Base-by-base conservation (phyloP, 2,888 invertebrate species). In the Ectemnius lituratus region DNA sequence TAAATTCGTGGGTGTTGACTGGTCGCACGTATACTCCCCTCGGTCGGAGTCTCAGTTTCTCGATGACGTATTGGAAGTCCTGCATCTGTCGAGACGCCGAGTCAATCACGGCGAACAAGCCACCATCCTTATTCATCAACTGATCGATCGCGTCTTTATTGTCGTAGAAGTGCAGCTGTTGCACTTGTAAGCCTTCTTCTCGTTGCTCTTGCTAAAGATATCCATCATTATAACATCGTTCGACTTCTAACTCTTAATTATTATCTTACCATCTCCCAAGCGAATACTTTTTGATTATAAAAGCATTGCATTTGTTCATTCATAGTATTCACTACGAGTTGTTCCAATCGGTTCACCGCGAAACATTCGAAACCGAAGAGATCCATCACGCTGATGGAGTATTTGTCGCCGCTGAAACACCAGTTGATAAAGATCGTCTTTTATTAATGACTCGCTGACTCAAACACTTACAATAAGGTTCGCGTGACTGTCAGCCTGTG, bases 271-370 rank as follows among this genome's bases (percentile, higher is more conserved):
- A 96, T 95, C 93, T 98, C 98, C 95, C 97, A 97, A 5, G 95
- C 95, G 90, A 98, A 98, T 76, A 97, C 94, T 87, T 96, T 94
- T 91, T 98, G 98, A 86, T 97, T 96, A 90, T 97, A 98, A 84
- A 97, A 95, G 89, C 97, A 98, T 88, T 98, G 98, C 88, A 98
- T 93, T 91, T 98, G 97, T 89, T 98, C 98, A 88, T 98, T 98
- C 72, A 96, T 93, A 0, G 96, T 95, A 88, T 98, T 98, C 2
- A 97, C 95, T 81, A 97, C 94, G 8, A 98, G 92, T 89, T 98
- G 98, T 84, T 98, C 97, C 77, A 98, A 92, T 13, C 95, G 94
- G 91, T 98, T 98, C 84, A 94, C 93, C 82, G 94, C 94, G 89
- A 96, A 97, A 88, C 97, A 97, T 92, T 98, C 98, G 88, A 98